phyloP scores from a whole-genome alignment of 2,113 vertebrate species.

The Todiramphus saurophagus region DNA sequence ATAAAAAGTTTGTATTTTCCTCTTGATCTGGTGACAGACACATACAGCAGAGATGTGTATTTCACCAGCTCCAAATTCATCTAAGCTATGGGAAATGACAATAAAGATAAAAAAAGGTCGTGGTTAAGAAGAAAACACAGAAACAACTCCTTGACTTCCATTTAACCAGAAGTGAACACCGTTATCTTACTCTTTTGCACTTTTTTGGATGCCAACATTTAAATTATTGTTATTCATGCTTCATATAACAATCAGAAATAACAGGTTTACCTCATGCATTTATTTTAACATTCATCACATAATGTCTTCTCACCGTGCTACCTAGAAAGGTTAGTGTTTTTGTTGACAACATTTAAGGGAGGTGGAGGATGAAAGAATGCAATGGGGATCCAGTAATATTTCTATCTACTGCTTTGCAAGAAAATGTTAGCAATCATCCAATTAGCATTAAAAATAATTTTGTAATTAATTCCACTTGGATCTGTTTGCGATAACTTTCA shows the following conservation, averaged over 20 bases:
- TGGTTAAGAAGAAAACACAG: slow-evolving; percentile 53
- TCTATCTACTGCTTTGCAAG: neutral
- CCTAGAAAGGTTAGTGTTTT: slow-evolving; percentile 51
- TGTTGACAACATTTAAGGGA: slow-evolving; percentile 70
- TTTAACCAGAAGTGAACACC: slow-evolving; percentile 41
- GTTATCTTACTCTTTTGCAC: slow-evolving; percentile 39
- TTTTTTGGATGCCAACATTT: slow-evolving; percentile 74
- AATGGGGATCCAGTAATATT: neutral
- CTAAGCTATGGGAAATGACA: slow-evolving; percentile 14
- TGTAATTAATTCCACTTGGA: neutral
- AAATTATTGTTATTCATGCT: slow-evolving; percentile 78
- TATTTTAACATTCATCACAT: slow-evolving; percentile 64
- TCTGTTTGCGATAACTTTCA: neutral
- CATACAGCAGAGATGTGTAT: slow-evolving; percentile 61
- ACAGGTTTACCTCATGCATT: slow-evolving; percentile 77
- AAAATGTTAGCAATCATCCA: slow-evolving; percentile 5
- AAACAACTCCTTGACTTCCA: slow-evolving; percentile 52
- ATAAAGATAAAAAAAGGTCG: neutral
- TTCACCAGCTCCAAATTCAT: slow-evolving; percentile 61
- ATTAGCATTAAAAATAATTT: neutral
- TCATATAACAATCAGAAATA: slow-evolving; percentile 70
- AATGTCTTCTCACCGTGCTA: slow-evolving; percentile 60
- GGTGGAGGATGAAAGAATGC: neutral
- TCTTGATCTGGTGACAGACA: slow-evolving; percentile 61
- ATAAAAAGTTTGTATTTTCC: slow-evolving; percentile 74